phyloP scores from a whole-genome alignment of 23 tunicate genomes.

The Corella eumyota region DNA sequence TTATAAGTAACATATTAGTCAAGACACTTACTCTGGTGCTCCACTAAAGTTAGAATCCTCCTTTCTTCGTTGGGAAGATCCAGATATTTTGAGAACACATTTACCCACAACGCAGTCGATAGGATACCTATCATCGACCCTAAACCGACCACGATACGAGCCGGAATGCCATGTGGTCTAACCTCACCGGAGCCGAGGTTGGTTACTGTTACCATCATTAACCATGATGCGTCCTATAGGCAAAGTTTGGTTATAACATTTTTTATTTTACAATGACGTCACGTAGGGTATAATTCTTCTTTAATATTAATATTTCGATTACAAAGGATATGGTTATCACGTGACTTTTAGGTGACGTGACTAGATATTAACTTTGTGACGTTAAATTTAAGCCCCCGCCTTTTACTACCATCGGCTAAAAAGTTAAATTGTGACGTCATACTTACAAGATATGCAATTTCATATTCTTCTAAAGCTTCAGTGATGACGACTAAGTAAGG shows the following conservation, averaged over 20 bases:
- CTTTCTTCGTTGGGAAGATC: conserved; percentile 41
- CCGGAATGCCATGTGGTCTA: conserved; percentile 22
- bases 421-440: neutral
- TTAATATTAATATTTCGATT: too few relatives aligned
- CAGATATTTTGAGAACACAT: conserved; percentile 32
- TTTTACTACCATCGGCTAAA: too few relatives aligned
- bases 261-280: too few relatives aligned
- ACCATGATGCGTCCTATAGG: conserved; percentile 37
- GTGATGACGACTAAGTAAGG: conserved; percentile 25
- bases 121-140: conserved; percentile 36
- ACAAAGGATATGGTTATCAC: too few relatives aligned
- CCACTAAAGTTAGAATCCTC: conserved; percentile 29
- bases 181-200: conserved; percentile 51
- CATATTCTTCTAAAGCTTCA: conserved; percentile 14
- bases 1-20: neutral
- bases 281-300: too few relatives aligned
- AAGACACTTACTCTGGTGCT: conserved; percentile 26
- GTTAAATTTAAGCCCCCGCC: too few relatives aligned
- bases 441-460: conserved; percentile 8
- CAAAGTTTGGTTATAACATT: neutral
- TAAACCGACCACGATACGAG: conserved; percentile 32
- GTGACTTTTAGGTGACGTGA: too few relatives aligned
- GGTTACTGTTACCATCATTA: conserved; percentile 47
- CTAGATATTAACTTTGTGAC: too few relatives aligned
- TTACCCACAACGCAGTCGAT: conserved; percentile 48